Percentiles rank a stretch among this genome's conserved stretches.
These are phyloP conservation scores for Trichonephila inaurata DNA, from an alignment of 1,140 invertebrate species.

Conservation along the genomic window DNA sequence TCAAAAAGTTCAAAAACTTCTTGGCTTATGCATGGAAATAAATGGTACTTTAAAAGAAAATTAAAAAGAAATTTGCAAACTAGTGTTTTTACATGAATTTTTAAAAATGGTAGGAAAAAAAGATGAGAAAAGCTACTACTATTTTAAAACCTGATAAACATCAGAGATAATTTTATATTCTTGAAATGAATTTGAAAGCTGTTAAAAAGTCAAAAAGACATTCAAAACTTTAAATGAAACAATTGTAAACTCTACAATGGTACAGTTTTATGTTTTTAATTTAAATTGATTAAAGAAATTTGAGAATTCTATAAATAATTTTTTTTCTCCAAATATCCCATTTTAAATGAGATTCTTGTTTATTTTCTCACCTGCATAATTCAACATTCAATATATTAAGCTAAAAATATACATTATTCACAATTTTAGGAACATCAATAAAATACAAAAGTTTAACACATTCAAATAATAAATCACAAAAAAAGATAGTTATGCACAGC, in stretches of 20 bases:
- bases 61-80: too few species aligned
- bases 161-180: not conserved
- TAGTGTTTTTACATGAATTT: too few species aligned
- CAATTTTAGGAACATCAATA: not conserved
- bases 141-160: not conserved
- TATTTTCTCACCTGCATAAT: not conserved
- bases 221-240: too few species aligned
- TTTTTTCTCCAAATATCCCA: not conserved
- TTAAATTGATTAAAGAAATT: too few species aligned
- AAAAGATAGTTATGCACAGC: not conserved
- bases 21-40: too few species aligned
- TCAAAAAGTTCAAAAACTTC: too few species aligned
- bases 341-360: not conserved
- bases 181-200: slow-evolving; percentile 38
- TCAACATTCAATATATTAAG: not conserved
- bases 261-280: too few species aligned
- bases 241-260: too few species aligned
- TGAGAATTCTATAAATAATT: not conserved
- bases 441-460: not conserved
- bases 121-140: too few species aligned
- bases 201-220: slow-evolving; percentile 38
- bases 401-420: not conserved
- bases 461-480: not conserved
- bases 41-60: too few species aligned
- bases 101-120: too few species aligned